Evolutionary conservation across 2,888 invertebrate genomes (phyloP), one percentile per base, ranked within the genome.

Genomic region (Cheilosia vulpina): DNA sequence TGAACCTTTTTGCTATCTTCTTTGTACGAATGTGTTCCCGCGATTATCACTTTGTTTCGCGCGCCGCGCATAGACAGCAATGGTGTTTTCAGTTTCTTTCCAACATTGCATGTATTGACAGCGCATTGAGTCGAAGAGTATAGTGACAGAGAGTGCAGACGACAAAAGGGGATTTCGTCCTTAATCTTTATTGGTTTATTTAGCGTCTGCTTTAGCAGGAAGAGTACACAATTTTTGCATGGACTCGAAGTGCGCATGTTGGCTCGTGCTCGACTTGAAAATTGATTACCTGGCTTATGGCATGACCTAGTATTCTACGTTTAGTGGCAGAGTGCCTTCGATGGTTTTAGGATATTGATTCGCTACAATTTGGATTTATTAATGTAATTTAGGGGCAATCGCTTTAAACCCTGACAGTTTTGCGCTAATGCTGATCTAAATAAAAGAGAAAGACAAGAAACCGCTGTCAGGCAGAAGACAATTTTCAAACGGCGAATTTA

Each of bases 161-260:
- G 27, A 62, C 62, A 69, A 62, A 50, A 77, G 62, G 13, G 77
- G 69, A 68, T 77, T 77, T 24, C 13, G 57, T 17, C 52, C 69
- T 45, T 77, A 77, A 77, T 77, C 77, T 77, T 77, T 78, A 78
- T 69, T 78, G 77, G 53, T 78, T 78, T 47, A 52, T 21, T 76
- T 76, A 76, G 58, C 41, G 38, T 27, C 45, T 2, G 5, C 31
- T 13, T 47, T 19, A 57, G 19, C 19, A 15, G 45, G 19, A 13
- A 27, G 27, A 45, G 55, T n/a, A 47, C 45, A 34, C 34, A 19
- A n/a, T 15, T 6, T 27, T 41, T 66, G n/a, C 13, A 13, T 38
- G 4, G 13, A 38, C 6, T 34, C 7, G 34, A 15, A 13, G 34
- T 50, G 50, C 19, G 50, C 45, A 13, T 45, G 27, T 17, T 31